A percentile compares a stretch with the other conserved stretches of the same genome.
phyloP scores from a whole-genome alignment of 2,888 invertebrate species.

The Digitonthophagus gazella region DNA sequence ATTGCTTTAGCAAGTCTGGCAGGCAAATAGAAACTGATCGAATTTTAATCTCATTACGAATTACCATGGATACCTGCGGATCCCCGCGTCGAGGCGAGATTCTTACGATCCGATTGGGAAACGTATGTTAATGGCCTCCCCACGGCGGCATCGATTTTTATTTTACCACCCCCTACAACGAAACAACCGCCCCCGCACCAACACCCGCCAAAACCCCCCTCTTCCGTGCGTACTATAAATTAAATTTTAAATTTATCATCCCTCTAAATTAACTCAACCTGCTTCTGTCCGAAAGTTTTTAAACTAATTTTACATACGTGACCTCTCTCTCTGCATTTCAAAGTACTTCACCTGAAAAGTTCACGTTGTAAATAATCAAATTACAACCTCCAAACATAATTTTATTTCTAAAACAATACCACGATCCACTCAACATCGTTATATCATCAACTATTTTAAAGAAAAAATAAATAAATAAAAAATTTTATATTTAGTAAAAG shows the following conservation, averaged over 20 bases:
- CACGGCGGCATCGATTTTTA: not conserved
- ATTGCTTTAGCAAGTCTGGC: slow-evolving; percentile 10
- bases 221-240: not conserved
- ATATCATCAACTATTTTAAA: too few relatives aligned
- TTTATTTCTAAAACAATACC: not conserved
- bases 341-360: not conserved
- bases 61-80: not conserved
- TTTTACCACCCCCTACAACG: not conserved
- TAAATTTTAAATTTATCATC: not conserved
- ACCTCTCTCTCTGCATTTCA: not conserved
- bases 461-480: too few relatives aligned
- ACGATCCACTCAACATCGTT: too few relatives aligned
- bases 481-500: too few relatives aligned
- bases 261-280: not conserved
- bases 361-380: not conserved
- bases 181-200: not conserved
- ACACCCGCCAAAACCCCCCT: too few relatives aligned
- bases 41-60: slow-evolving; percentile 15
- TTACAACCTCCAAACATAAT: not conserved
- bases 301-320: not conserved
- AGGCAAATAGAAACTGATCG: slow-evolving; percentile 15
- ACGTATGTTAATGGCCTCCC: not conserved
- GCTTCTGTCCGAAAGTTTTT: not conserved
- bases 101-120: not conserved
- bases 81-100: not conserved